A percentile compares a stretch with the other conserved stretches of the same genome.
Conservation (phyloP, 2,888 invertebrate genomes). For the Gastrophysa polygoni region DNA sequence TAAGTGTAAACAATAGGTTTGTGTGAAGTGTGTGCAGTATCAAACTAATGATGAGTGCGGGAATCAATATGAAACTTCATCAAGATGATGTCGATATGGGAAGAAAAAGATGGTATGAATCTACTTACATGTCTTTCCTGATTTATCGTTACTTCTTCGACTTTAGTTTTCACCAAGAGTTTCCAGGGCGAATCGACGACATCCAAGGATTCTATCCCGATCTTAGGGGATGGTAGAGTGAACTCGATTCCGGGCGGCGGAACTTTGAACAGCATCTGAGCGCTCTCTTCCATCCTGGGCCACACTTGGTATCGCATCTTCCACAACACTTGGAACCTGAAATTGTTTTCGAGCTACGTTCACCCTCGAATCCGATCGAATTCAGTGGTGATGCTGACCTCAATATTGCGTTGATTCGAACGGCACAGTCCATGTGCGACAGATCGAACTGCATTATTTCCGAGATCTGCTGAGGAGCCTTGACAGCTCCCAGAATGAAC, state of each 20-base stretch:
- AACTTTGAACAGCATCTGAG: conserved; percentile 94
- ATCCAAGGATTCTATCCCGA: conserved; percentile 92
- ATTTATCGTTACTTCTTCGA: conserved; percentile 97
- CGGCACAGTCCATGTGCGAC: conserved; percentile 80
- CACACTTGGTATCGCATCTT: conserved; percentile 97
- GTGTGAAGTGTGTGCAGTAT: too few relatives aligned
- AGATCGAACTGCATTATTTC: conserved; percentile 89
- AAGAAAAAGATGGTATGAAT: too few relatives aligned
- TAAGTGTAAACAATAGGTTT: too few relatives aligned
- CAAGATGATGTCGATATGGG: too few relatives aligned
- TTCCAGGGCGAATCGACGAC: conserved; percentile 99
- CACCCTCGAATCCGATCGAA: neutral
- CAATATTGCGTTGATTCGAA: conserved; percentile 82
- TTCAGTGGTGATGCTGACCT: conserved; percentile 58
- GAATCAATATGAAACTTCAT: too few relatives aligned
- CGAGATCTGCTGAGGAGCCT: conserved; percentile 86
- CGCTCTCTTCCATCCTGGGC: conserved; percentile 99
- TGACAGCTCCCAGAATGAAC: conserved; percentile 92
- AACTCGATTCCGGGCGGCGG: conserved; percentile 99
- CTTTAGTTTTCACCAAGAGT: conserved; percentile 96
- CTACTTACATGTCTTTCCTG: conserved; percentile 90
- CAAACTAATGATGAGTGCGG: too few relatives aligned
- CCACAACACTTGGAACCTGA: conserved; percentile 92
- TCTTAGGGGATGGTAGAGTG: conserved; percentile 97
- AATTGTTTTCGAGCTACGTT: neutral